Percentiles rank a stretch among this genome's conserved stretches.
These are phyloP conservation scores for Lapara coniferarum DNA, from an alignment of 2,888 invertebrate species.

Conservation along the genomic window DNA sequence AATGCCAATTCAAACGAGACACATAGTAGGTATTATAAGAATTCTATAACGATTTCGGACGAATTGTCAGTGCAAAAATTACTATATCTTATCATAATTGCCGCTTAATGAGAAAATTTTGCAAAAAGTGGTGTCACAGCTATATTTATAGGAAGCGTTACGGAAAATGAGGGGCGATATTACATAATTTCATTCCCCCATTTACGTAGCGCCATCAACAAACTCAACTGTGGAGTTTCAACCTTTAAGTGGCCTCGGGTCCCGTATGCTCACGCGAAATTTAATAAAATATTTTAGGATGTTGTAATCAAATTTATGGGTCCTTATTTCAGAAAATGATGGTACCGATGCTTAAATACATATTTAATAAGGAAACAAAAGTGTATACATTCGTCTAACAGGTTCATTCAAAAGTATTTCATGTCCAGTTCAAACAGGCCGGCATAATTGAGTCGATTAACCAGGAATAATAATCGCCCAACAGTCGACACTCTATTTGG, in stretches of 20 bases:
- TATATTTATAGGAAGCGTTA: conserved; percentile 4
- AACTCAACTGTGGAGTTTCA: conserved; percentile 10
- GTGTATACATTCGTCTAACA: neutral
- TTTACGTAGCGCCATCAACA: conserved; percentile 7
- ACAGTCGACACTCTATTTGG: no score
- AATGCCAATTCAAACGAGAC: no score
- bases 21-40: no score
- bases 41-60: no score
- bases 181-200: conserved; percentile 16
- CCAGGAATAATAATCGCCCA: no score
- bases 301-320: neutral
- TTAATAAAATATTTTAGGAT: conserved; percentile 5
- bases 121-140: neutral
- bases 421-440: no score
- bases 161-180: conserved; percentile 12
- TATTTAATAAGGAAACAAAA: neutral
- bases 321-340: neutral
- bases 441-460: neutral
- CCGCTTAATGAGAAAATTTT: neutral
- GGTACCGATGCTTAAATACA: neutral
- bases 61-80: neutral
- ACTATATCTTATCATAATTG: conserved; percentile 1
- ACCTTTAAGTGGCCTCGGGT: conserved; percentile 14
- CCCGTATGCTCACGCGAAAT: neutral
- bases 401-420: no score